Conservation (phyloP, 2,113 vertebrate species). For the Mola mola region DNA sequence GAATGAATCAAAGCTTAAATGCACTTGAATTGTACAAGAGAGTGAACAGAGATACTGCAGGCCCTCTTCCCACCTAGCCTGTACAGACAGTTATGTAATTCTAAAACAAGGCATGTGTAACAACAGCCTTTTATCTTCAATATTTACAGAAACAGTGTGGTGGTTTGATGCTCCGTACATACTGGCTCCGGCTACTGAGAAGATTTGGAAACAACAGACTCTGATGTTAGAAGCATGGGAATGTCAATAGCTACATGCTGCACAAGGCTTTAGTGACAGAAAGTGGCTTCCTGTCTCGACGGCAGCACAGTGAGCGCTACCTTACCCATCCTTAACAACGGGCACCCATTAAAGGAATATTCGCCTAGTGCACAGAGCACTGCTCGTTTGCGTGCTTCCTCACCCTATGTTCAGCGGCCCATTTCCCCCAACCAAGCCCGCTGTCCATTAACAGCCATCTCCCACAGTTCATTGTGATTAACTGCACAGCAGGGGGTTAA, state of each 20-base stretch:
- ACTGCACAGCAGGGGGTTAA: conserved; percentile 70
- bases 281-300: conserved; percentile 60
- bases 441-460: conserved; percentile 66
- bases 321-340: conserved; percentile 43
- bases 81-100: conserved; percentile 69
- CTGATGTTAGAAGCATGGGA: conserved; percentile 22
- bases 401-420: conserved; percentile 58
- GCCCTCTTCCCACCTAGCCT: conserved; percentile 34
- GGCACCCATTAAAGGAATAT: conserved; percentile 53
- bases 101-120: conserved; percentile 31
- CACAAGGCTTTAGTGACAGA: conserved; percentile 35
- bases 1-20: conserved; percentile 13
- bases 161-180: conserved; percentile 41
- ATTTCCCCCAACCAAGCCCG: conserved; percentile 58
- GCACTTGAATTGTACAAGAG: neutral
- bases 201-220: conserved; percentile 9
- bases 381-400: conserved; percentile 66
- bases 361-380: conserved; percentile 20
- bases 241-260: conserved; percentile 24
- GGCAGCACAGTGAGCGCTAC: conserved; percentile 45
- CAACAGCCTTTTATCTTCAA: conserved; percentile 33
- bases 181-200: conserved; percentile 1
- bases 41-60: neutral
- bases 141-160: conserved; percentile 9
- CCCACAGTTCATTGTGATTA: conserved; percentile 72